A percentile compares a stretch with the other conserved stretches of the same genome.
These are phyloP conservation scores for Platycheirus albimanus DNA, from an alignment of 2,888 invertebrate species.

Conservation along the genomic window DNA sequence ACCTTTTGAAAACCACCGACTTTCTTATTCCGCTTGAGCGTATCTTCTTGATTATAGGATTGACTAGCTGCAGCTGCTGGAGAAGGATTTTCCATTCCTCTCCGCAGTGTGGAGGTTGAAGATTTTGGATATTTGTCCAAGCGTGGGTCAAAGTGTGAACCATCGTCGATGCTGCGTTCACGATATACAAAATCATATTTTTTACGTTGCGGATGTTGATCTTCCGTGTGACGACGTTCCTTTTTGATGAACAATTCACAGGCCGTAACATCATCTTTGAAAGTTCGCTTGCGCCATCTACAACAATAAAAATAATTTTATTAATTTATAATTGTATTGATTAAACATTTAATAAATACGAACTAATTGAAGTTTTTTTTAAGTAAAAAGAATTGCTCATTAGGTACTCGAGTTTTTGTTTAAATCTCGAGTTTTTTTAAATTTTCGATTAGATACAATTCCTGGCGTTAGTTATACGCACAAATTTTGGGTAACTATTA, in stretches of 20 bases:
- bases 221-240: constrained; percentile 89
- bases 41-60: constrained; percentile 75
- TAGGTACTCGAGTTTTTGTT: no score
- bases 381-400: no score
- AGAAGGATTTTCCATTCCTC: constrained; percentile 71
- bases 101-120: constrained; percentile 81
- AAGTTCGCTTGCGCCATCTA: constrained; percentile 82
- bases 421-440: no score
- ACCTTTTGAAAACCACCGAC: constrained; percentile 89
- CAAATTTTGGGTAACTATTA: no score
- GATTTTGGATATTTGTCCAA: constrained; percentile 85
- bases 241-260: constrained; percentile 88
- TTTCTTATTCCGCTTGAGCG: constrained; percentile 84
- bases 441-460: no score
- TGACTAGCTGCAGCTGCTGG: constrained; percentile 57
- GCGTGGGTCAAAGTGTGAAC: constrained; percentile 87
- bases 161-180: constrained; percentile 87
- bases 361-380: no score
- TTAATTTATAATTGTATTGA: no score
- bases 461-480: no score
- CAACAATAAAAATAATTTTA: no score
- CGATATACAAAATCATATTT: constrained; percentile 84
- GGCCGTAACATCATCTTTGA: constrained; percentile 88
- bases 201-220: constrained; percentile 83
- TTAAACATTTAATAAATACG: no score